Base-by-base conservation (phyloP, 2,888 invertebrate species). In the Drosophila bunnanda region DNA sequence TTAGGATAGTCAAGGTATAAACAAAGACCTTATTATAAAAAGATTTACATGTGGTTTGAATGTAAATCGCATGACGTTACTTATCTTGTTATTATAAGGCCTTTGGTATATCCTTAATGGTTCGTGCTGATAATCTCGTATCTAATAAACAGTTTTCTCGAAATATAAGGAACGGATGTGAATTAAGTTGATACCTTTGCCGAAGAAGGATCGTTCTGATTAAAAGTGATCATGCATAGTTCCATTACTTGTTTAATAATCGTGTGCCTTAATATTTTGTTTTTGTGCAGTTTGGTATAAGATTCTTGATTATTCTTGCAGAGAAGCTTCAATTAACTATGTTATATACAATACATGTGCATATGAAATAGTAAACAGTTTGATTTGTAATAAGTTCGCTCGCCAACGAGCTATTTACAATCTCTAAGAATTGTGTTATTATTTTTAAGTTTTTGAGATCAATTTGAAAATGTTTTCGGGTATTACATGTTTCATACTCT, bases 381-480 rank as follows among this genome's bases (percentile, higher is more conserved):
- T 32, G 43, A 25, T 28, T 56, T 53, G 28, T 44, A 15, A 28
- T 36, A 56, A 30, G 32, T 20, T 20, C 20, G 50, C 32, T 46
- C 44, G 9, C 38, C 41, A 56, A 28, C 17, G 34, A 67, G 52
- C 30, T 32, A 15, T 64, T 50, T 34, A 43, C 48, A 46, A 28
- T 43, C 44, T 54, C 34, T 15, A 55, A 15, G 38, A 70, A 30
- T 43, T 55, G 43, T 44, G 39, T 56, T 41, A 54, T 41, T 28
- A 41, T 43, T 30, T 69, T 54, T 28, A 22, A 53, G 22, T 57
- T 56, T 57, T 68, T 82, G 88, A 82, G 82, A 82, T 82, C 82
- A 82, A 71, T 82, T 79, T 75, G 71, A 82, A 81, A 84, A 77
- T 62, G 54, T 52, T 60, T 76, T 65, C 50, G 43, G 71, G 68